Evolutionary conservation across 2,113 vertebrate species (phyloP), one percentile per base, ranked within the genome.

Genomic region (Microtus pennsylvanicus): DNA sequence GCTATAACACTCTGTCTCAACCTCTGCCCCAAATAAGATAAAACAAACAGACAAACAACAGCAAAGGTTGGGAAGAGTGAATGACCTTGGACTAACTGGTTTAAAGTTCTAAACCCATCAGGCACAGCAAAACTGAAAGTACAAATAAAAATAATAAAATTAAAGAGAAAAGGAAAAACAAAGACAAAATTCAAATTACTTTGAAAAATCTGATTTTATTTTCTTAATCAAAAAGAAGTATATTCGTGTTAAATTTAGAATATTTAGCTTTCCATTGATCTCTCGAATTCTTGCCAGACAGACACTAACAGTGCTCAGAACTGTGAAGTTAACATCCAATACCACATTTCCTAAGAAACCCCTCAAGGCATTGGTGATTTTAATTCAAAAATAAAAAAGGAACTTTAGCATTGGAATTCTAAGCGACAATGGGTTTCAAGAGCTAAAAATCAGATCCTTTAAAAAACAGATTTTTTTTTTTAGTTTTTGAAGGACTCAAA

Each of bases 161-260:
- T 50, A 95, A 82, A 92, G 92, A 98, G 88, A 83, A 95, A 97
- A 97, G 94, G 94, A 97, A 98, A 98, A 98, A 94, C 93, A 98
- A 98, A 97, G 96, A 76, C 96, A 90, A 92, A 93, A 96, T 82
- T 92, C 92, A 87, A 94, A 97, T 95, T 98, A 97, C 96, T 98
- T 98, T 97, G 97, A 98, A 50, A 50, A 50, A 98, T 97, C 94
- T 92, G 94, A 97, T 98, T 99, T 98, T 98, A 98, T 99, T 99
- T 98, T 97, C 87, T 98, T 65, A 98, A 97, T 98, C 97, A 97
- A 98, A 98, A 98, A 98, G 98, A 98, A 98, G 97, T 98, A 55
- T 98, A 95, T 83, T 94, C 96, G 85, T 93, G 97, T 98, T 95
- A 89, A 94, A 97, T 90, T 97, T 97, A 97, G 98, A 98, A 98